Base-by-base conservation (phyloP, 2,888 invertebrate genomes). In the Nysson spinosus region DNA sequence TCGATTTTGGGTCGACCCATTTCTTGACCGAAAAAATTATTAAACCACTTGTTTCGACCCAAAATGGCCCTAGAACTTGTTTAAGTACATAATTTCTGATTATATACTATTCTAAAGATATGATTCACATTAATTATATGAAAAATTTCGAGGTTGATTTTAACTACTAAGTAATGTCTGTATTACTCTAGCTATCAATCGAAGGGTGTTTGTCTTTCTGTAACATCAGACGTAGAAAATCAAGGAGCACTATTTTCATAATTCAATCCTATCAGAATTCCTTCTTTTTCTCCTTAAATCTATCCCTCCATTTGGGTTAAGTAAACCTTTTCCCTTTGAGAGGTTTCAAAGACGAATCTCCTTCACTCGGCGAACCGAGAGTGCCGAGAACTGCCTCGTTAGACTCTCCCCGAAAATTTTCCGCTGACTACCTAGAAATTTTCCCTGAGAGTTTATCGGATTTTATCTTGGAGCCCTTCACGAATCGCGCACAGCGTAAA, bases 381-480 rank as follows among this genome's bases (percentile, higher is more conserved):
- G 17, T 20, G 26, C 14, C 16, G 19, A 37, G 19, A 7, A 22
- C 20, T 17, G 24, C 30, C n/a, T 11, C 7, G 19, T 50, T 39
- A 19, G 4, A n/a, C n/a, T n/a, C n/a, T 4, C 6, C 12, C 0
- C 1, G 40, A 20, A 54, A 43, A 20, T 9, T 32, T 49, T 26
- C 6, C 19, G 12, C 7, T 40, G 16, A 14, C 44, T 19, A 11
- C 3, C 40, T 5, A 17, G 11, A 42, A 40, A 28, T 24, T 17
- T 26, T 20, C 19, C 16, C 7, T 9, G 19, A 24, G 14, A 22
- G 1, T 42, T 35, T 14, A 42, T 49, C 1, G 26, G 39, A 46
- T 44, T 49, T 46, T 32, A 35, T 22, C 42, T 43, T 20, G 42
- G 19, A 12, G 26, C 26, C 22, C 43, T 35, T 2, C 32, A 3